Percentiles rank a stretch among this genome's conserved stretches.
phyloP scores from a whole-genome alignment of 2,888 invertebrate genomes.

The Patella depressa region DNA sequence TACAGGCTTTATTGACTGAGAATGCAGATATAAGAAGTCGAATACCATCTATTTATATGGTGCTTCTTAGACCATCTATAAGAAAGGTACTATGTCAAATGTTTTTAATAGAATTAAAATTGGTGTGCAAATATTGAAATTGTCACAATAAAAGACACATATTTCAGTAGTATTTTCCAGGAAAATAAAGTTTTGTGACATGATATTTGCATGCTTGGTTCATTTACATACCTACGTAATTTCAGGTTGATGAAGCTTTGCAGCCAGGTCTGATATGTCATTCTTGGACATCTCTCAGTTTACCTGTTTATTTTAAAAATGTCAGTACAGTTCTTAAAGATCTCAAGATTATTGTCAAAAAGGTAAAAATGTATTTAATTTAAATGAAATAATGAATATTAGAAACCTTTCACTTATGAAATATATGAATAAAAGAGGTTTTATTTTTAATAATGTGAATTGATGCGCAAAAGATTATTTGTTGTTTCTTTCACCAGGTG shows the following conservation, averaged over 20 bases:
- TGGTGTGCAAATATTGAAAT: too few species aligned
- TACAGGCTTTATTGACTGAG: slow-evolving; percentile 55
- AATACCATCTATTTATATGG: slow-evolving; percentile 80
- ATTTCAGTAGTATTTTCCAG: too few species aligned
- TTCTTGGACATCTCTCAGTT: slow-evolving; percentile 86
- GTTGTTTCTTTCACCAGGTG: slow-evolving; percentile 70
- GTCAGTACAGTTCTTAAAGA: slow-evolving; percentile 76
- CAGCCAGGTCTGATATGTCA: slow-evolving; percentile 83
- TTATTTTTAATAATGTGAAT: too few species aligned
- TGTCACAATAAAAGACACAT: too few species aligned
- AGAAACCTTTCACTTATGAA: too few species aligned
- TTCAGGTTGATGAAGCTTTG: slow-evolving; percentile 77
- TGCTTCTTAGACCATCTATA: slow-evolving; percentile 79
- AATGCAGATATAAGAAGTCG: slow-evolving; percentile 62
- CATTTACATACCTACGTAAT: background rate
- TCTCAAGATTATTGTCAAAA: slow-evolving; percentile 74
- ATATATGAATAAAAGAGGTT: too few species aligned
- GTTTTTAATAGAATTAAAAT: too few species aligned
- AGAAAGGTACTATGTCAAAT: slow-evolving; percentile 69
- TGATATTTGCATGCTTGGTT: too few species aligned
- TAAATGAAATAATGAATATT: too few species aligned
- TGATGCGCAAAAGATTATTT: too few species aligned
- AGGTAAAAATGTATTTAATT: slow-evolving; percentile 40
- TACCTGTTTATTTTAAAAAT: slow-evolving; percentile 77
- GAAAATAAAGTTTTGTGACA: too few species aligned